A percentile compares a stretch with the other conserved stretches of the same genome.
These are phyloP conservation scores for Zaprionus ornatus DNA, from an alignment of 1,140 invertebrate genomes.

Conservation along the genomic window DNA sequence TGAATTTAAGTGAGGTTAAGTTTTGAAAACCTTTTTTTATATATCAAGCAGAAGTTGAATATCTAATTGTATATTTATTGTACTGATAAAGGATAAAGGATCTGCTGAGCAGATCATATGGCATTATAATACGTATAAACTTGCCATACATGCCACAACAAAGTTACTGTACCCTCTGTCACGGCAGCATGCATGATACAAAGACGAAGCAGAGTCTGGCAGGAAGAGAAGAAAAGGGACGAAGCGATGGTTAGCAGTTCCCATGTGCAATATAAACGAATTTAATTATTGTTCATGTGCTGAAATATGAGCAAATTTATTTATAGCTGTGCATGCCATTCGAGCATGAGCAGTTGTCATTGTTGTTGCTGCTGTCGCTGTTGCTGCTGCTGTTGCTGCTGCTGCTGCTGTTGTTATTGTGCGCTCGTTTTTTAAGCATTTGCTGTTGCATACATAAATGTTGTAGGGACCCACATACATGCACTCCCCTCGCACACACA, in stretches of 20 bases:
- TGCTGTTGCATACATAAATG: slow-evolving; percentile 63
- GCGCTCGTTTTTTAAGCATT: slow-evolving; percentile 47
- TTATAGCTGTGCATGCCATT: slow-evolving; percentile 66
- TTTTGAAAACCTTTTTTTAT: no score
- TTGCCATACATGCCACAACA: background rate
- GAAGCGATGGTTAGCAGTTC: slow-evolving; percentile 52
- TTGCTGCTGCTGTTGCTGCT: slow-evolving; percentile 23
- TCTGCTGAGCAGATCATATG: background rate
- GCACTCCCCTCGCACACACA: background rate
- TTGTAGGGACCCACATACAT: slow-evolving; percentile 19
- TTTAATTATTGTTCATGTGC: slow-evolving; percentile 82
- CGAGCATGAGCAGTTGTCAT: slow-evolving; percentile 33
- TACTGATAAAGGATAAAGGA: background rate
- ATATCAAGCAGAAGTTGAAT: background rate
- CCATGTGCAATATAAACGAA: slow-evolving; percentile 75
- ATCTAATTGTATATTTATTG: background rate
- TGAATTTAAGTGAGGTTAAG: no score
- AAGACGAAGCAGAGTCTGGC: slow-evolving; percentile 30
- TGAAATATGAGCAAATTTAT: slow-evolving; percentile 81
- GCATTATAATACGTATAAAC: background rate
- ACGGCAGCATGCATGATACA: background rate
- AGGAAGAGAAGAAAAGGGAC: background rate
- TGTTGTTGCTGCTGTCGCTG: slow-evolving; percentile 46
- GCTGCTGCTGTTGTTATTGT: slow-evolving; percentile 27
- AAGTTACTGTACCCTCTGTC: background rate